phyloP scores from a whole-genome alignment of 2,797 vertebrate species.

The Urocyon cinereoargenteus region DNA sequence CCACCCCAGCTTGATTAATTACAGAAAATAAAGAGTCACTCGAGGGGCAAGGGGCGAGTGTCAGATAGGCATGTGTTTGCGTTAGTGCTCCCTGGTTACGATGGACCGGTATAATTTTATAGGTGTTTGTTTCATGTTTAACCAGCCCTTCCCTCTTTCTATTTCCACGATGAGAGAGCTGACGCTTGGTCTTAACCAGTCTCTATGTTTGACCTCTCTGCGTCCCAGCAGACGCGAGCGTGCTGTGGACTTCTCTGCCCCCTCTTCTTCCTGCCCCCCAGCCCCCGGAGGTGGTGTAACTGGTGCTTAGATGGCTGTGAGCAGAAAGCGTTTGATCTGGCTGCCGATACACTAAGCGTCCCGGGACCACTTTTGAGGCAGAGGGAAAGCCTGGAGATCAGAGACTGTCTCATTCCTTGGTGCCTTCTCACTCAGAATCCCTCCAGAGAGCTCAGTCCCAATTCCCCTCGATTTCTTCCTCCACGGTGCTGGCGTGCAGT shows the following conservation, averaged over 20 bases:
- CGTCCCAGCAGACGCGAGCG: background rate
- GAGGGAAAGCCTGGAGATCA: background rate
- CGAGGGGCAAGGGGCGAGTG: background rate
- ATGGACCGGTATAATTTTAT: slow-evolving; percentile 69
- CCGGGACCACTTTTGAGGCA: background rate
- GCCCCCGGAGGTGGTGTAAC: background rate
- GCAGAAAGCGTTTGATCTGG: background rate
- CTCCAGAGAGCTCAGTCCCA: background rate
- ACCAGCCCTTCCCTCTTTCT: slow-evolving; percentile 63
- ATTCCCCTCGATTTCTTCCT: background rate
- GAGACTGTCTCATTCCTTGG: background rate
- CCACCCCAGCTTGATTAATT: slow-evolving; percentile 59
- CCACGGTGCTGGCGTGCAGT: rapidly evolving
- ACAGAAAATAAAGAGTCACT: slow-evolving; percentile 75
- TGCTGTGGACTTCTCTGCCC: background rate
- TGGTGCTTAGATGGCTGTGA: background rate
- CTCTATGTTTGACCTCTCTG: slow-evolving; percentile 56
- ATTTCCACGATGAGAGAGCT: slow-evolving; percentile 73
- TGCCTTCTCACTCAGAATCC: background rate
- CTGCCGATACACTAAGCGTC: background rate
- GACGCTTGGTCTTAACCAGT: background rate
- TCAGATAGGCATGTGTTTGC: slow-evolving; percentile 70
- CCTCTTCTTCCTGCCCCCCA: background rate
- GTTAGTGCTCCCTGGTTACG: slow-evolving; percentile 49
- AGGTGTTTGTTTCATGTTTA: slow-evolving; percentile 33